Percentiles rank a stretch among this genome's conserved stretches.
phyloP scores from a whole-genome alignment of 2,888 invertebrate genomes.

The Eupithecia dodoneata region DNA sequence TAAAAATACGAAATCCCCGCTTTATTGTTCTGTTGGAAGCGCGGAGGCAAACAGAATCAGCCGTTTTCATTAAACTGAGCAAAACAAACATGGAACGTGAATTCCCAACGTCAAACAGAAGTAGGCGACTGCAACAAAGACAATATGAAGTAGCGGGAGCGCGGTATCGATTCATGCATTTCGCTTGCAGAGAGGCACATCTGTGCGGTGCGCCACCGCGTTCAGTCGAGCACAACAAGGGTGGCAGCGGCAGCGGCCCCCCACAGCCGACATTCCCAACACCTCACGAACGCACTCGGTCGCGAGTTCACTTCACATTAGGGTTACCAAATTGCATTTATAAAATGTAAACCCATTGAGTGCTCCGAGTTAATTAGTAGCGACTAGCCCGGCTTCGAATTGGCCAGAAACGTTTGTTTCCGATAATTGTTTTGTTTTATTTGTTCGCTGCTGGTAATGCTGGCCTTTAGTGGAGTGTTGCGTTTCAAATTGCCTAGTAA shows the following conservation, averaged over 20 bases:
- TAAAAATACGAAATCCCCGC: conserved; percentile 15
- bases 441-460: background rate
- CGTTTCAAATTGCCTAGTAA: background rate
- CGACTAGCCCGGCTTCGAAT: conserved; percentile 8
- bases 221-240: conserved; percentile 68
- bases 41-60: conserved; percentile 33
- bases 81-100: conserved; percentile 34
- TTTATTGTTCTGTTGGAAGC: conserved; percentile 19
- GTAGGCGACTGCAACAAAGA: conserved; percentile 81
- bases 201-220: conserved; percentile 73
- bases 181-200: conserved; percentile 66
- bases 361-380: conserved; percentile 32
- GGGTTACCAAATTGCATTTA: conserved; percentile 58
- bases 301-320: conserved; percentile 70
- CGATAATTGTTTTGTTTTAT: conserved; percentile 27
- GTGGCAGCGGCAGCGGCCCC: conserved; percentile 43
- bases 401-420: conserved; percentile 14
- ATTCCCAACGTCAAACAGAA: conserved; percentile 54
- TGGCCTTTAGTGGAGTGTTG: conserved; percentile 9
- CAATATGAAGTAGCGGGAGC: conserved; percentile 71
- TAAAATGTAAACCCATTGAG: conserved; percentile 35
- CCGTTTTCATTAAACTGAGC: conserved; percentile 35
- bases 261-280: conserved; percentile 78
- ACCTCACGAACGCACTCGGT: conserved; percentile 78
- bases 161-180: conserved; percentile 81